A percentile compares a stretch with the other conserved stretches of the same genome.
These are phyloP conservation scores for Drosophila fungiperda DNA, from an alignment of 2,888 invertebrate species.

Conservation along the genomic window DNA sequence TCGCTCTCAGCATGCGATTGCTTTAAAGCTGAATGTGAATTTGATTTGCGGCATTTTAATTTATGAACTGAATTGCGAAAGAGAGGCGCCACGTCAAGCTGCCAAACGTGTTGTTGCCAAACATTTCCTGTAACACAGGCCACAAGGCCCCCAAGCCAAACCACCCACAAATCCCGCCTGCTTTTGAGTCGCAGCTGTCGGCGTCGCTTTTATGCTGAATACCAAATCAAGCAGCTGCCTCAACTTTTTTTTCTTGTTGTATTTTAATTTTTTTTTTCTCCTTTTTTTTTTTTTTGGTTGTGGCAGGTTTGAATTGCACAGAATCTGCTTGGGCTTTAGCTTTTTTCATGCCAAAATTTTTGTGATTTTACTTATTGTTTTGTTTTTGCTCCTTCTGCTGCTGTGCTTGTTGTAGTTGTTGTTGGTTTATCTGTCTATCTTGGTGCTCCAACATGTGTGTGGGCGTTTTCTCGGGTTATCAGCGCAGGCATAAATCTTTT, in stretches of 20 bases:
- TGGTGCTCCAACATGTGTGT: slow-evolving; percentile 15
- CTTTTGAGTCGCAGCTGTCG: slow-evolving; percentile 64
- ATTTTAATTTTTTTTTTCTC: slow-evolving; percentile 44
- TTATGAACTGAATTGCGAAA: slow-evolving; percentile 72
- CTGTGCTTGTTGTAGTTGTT: not conserved
- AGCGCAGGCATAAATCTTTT: slow-evolving; percentile 77
- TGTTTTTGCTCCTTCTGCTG: slow-evolving; percentile 19
- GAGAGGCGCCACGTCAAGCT: slow-evolving; percentile 60
- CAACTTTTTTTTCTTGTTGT: slow-evolving; percentile 20
- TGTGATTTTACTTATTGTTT: slow-evolving; percentile 22
- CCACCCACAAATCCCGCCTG: slow-evolving; percentile 9
- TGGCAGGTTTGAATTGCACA: slow-evolving; percentile 8
- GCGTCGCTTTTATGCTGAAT: slow-evolving; percentile 65
- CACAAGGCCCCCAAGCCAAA: slow-evolving; percentile 15
- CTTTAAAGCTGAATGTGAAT: slow-evolving; percentile 73
- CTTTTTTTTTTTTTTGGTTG: slow-evolving; percentile 21
- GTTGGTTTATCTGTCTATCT: slow-evolving; percentile 56
- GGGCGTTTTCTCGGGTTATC: slow-evolving; percentile 66
- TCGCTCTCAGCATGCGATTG: slow-evolving; percentile 27
- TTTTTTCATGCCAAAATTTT: slow-evolving; percentile 28
- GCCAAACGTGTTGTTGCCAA: slow-evolving; percentile 69
- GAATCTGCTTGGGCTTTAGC: slow-evolving; percentile 26
- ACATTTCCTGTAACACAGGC: slow-evolving; percentile 60
- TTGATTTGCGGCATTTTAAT: slow-evolving; percentile 83
- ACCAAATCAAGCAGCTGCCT: slow-evolving; percentile 73